Conservation (phyloP, 2,113 vertebrate species). For the Osmerus mordax region DNA sequence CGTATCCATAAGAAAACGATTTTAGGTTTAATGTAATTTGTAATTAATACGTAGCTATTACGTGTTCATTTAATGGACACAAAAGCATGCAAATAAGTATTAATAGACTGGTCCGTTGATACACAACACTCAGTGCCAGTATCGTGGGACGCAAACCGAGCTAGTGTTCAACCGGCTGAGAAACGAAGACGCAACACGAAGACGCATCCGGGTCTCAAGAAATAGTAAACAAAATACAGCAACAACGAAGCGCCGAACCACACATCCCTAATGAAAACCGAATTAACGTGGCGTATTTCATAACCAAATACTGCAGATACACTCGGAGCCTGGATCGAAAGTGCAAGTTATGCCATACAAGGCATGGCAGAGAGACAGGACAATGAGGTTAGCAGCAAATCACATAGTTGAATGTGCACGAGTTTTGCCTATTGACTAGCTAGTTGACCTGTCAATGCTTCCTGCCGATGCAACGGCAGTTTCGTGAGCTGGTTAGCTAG, state of each 20-base stretch:
- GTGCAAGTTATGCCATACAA: constrained; percentile 47
- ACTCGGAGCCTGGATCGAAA: constrained; percentile 24
- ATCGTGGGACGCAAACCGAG: no score
- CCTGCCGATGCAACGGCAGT: no score
- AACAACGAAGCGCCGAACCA: background rate
- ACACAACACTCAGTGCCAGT: no score
- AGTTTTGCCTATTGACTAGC: background rate
- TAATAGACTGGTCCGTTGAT: no score
- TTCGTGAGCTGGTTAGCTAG: no score
- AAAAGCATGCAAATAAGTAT: no score
- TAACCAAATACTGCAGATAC: background rate
- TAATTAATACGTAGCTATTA: no score
- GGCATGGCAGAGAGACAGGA: constrained; percentile 73
- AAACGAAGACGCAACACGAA: background rate
- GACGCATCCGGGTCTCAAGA: constrained; percentile 5
- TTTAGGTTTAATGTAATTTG: no score
- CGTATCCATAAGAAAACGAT: no score
- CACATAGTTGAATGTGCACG: background rate
- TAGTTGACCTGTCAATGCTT: no score
- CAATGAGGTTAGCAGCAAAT: constrained; percentile 55
- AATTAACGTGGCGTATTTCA: background rate
- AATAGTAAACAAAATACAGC: background rate
- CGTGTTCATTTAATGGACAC: no score
- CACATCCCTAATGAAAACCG: background rate
- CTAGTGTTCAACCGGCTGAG: background rate